A percentile compares a stretch with the other conserved stretches of the same genome.
phyloP scores from a whole-genome alignment of 1,140 invertebrate genomes.

The Scaptodrosophila lebanonensis region DNA sequence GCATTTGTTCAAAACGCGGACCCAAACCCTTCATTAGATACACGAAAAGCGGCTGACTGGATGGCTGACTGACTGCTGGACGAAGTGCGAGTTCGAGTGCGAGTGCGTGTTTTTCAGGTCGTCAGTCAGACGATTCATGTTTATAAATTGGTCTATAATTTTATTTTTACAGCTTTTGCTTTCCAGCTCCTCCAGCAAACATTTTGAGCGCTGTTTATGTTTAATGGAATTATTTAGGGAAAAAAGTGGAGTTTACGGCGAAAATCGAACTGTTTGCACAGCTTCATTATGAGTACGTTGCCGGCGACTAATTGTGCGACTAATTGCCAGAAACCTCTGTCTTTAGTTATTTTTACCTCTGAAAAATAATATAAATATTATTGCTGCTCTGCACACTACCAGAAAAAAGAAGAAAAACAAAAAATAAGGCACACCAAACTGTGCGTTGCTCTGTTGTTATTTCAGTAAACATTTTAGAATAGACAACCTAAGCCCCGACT shows the following conservation, averaged over 20 bases:
- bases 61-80: background rate
- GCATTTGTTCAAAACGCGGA: conserved; percentile 33
- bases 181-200: no score
- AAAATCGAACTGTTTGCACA: conserved; percentile 14
- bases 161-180: conserved; percentile 75
- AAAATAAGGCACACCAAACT: no score
- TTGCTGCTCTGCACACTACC: conserved; percentile 6
- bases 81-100: background rate
- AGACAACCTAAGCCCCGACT: conserved; percentile 35
- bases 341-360: conserved; percentile 17
- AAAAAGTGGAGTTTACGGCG: background rate
- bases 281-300: conserved; percentile 16
- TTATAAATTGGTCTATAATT: conserved; percentile 77
- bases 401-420: no score
- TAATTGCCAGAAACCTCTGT: conserved; percentile 62
- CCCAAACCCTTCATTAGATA: conserved; percentile 65
- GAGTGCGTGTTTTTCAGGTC: background rate
- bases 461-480: conserved; percentile 2
- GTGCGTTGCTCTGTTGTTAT: no score
- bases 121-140: conserved; percentile 56
- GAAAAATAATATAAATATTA: conserved; percentile 55
- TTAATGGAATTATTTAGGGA: conserved; percentile 8
- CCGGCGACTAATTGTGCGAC: conserved; percentile 23
- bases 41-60: conserved; percentile 39
- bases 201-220: conserved; percentile 1